These are phyloP conservation scores for Apolygus lucorum DNA, from an alignment of 1,140 invertebrate species.

Conservation along the genomic window DNA sequence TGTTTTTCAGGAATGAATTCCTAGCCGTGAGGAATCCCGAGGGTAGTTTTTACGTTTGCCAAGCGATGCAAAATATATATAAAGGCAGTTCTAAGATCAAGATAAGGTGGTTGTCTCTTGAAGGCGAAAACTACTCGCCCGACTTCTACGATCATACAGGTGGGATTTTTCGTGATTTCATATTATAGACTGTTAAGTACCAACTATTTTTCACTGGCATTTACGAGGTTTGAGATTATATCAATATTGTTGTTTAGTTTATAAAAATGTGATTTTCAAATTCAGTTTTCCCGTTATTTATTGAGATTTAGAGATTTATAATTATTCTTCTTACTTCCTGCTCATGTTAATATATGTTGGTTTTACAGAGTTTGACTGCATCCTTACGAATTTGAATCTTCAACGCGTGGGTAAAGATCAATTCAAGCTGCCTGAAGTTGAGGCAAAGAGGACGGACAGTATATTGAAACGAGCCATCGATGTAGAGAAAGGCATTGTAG, in stretches of 20 bases:
- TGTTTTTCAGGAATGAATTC: constrained; percentile 65
- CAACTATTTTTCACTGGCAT: background rate
- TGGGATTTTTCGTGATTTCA: constrained; percentile 38
- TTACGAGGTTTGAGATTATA: too few relatives aligned
- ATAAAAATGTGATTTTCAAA: too few relatives aligned
- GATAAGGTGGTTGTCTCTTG: constrained; percentile 80
- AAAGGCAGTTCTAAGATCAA: constrained; percentile 69
- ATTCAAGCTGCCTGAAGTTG: constrained; percentile 58
- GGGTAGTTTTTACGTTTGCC: constrained; percentile 83
- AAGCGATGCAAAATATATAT: constrained; percentile 84
- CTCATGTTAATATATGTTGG: too few relatives aligned
- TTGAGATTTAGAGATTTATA: too few relatives aligned
- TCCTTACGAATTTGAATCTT: constrained; percentile 75
- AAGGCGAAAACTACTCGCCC: constrained; percentile 55
- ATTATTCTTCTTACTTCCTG: background rate
- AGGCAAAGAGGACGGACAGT: constrained; percentile 67
- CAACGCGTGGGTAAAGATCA: constrained; percentile 62
- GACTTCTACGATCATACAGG: constrained; percentile 84
- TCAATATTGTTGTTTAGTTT: too few relatives aligned
- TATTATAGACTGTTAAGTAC: background rate
- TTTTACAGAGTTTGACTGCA: constrained; percentile 76
- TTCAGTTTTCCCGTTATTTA: constrained; percentile 16
- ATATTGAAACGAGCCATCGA: constrained; percentile 75
- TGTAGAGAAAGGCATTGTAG: constrained; percentile 61
- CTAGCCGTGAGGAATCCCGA: constrained; percentile 80